Base-by-base conservation (phyloP, 1,140 invertebrate genomes). In the Zaprionus tsacasi region DNA sequence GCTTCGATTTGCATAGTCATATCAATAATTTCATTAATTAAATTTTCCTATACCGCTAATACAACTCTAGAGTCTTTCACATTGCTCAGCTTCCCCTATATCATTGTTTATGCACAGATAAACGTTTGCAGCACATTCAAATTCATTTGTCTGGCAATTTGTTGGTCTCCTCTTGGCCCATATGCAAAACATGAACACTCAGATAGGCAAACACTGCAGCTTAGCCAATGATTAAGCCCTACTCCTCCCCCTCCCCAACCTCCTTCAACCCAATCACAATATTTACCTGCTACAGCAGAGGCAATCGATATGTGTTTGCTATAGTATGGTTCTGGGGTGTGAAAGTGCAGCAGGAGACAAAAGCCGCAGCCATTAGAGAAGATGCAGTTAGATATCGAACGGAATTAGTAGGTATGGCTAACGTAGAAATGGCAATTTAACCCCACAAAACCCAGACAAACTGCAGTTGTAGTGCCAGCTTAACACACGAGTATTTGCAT, bases 131-230 rank as follows among this genome's bases (percentile, higher is more conserved):
- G 55, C 56, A 33, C 40, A 45, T 56, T 55, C 45, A 38, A 73
- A 68, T 67, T 48, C 56, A 55, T 68, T 68, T 73, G 63, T 27
- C 35, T 43, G 45, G 36, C 70, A 55, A 68, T 61, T 55, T 54
- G 70, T 48, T 72, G 43, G 52, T 35, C 59, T 65, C 48, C 60
- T 54, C 50, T 21, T 50, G 35, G 58, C 72, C 72, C 63, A 45
- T 59, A 75, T 70, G 72, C 72, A 75, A 75, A 75, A 64, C 68
- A 75, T 63, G 25, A 13, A 48, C 65, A 73, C 60, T 75, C 12
- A 70, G 59, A 63, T 65, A 70, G 45, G n/a, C 54, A 64, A 65
- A 70, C 43, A 75, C 1, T 56, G 30, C 33, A 61, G 52, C 58
- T 72, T 72, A 60, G 63, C 36, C 48, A 43, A 10, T 65, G 60